A percentile compares a stretch with the other conserved stretches of the same genome.
Conservation (phyloP, 2,888 invertebrate genomes). For the Caenorhabditis sp. region DNA sequence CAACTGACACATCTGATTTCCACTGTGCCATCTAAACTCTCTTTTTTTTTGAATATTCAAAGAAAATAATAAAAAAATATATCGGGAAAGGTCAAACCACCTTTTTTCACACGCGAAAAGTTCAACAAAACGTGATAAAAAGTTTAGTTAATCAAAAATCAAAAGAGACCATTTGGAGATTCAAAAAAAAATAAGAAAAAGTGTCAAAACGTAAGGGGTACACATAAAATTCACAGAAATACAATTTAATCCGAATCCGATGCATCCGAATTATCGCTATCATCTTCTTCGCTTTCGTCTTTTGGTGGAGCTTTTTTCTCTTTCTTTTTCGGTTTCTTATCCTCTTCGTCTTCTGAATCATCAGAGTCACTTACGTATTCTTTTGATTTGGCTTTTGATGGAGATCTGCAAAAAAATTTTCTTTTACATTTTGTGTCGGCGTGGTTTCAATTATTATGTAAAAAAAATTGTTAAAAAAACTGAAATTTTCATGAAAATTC, state of each 20-base stretch:
- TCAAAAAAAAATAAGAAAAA: no score
- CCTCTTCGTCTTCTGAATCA: conserved; percentile 42
- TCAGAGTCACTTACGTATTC: conserved; percentile 52
- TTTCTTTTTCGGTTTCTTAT: conserved; percentile 35
- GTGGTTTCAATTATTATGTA: background rate
- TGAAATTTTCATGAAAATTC: no score
- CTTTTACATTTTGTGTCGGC: no score
- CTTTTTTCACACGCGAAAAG: background rate
- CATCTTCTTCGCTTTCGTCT: conserved; percentile 10
- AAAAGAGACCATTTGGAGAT: background rate
- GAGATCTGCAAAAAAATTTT: conserved; percentile 19
- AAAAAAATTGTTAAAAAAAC: background rate
- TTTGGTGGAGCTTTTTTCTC: conserved; percentile 31
- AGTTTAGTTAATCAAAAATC: background rate
- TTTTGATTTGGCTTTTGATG: conserved; percentile 56
- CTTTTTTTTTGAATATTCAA: no score
- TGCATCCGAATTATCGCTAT: background rate
- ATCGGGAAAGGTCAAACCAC: background rate
- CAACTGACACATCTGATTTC: background rate
- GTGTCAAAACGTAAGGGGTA: no score
- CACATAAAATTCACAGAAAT: background rate
- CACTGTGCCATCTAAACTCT: background rate
- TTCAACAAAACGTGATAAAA: background rate
- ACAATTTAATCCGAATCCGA: conserved; percentile 13
- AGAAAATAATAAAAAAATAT: no score